Percentiles rank a stretch among this genome's conserved stretches.
phyloP scores from a whole-genome alignment of 2,113 vertebrate species.

The Zeus faber region DNA sequence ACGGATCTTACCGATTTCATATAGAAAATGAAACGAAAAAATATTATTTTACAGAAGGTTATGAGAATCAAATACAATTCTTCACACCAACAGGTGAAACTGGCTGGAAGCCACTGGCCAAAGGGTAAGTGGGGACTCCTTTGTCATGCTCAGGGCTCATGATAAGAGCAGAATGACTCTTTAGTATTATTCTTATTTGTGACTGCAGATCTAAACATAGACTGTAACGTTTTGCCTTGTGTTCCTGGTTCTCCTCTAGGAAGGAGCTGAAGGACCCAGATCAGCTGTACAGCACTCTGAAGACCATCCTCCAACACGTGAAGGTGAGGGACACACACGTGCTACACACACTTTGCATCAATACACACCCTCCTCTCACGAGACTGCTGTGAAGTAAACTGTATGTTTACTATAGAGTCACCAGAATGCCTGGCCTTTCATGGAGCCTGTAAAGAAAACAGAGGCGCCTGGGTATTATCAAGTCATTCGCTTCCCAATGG shows the following conservation, averaged over 20 bases:
- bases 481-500: slow-evolving; percentile 99
- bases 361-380: slow-evolving; percentile 1
- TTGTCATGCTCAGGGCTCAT: not conserved
- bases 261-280: slow-evolving; percentile 96
- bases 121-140: slow-evolving; percentile 72
- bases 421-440: slow-evolving; percentile 98
- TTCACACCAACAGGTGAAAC: slow-evolving; percentile 85
- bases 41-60: not conserved
- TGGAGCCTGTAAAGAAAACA: slow-evolving; percentile 99
- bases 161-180: not conserved
- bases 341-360: not conserved
- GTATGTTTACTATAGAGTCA: slow-evolving; percentile 87
- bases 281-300: slow-evolving; percentile 91
- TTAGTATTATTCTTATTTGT: not conserved
- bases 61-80: not conserved
- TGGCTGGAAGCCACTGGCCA: slow-evolving; percentile 94
- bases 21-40: no score
- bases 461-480: slow-evolving; percentile 99
- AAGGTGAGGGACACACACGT: slow-evolving; percentile 78
- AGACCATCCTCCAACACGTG: slow-evolving; percentile 94
- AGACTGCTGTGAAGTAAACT: no score
- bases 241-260: slow-evolving; percentile 64
- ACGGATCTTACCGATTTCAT: not conserved
- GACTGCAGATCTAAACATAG: not conserved
- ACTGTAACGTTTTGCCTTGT: not conserved